A percentile compares a stretch with the other conserved stretches of the same genome.
Conservation (phyloP, 2,113 vertebrate species). For the Laticauda colubrina region DNA sequence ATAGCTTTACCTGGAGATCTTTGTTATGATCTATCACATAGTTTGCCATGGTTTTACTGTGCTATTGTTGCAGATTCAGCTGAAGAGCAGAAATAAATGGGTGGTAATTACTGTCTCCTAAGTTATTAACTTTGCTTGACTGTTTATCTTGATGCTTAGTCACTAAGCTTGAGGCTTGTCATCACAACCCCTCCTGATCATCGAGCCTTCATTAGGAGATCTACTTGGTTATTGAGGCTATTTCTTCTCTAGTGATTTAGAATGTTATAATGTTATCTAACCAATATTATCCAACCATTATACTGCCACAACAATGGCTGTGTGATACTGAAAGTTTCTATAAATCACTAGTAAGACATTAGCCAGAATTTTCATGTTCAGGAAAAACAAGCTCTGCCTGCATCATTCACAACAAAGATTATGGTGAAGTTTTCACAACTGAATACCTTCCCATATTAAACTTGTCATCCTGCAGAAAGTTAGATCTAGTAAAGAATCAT, state of each 20-base stretch:
- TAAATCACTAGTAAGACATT: background rate
- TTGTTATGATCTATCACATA: background rate
- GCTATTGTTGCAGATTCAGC: background rate
- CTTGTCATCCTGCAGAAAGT: background rate
- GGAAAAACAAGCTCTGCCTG: background rate
- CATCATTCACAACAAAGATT: background rate
- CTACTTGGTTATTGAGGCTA: background rate
- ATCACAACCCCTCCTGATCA: background rate
- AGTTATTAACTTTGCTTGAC: slow-evolving; percentile 1
- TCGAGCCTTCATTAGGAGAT: background rate
- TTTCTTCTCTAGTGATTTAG: background rate
- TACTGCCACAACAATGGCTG: background rate
- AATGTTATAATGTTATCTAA: background rate
- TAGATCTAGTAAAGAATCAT: background rate
- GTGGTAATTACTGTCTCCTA: background rate
- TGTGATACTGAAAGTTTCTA: background rate
- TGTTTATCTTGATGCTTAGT: background rate
- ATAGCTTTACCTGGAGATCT: too few relatives aligned
- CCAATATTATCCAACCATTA: background rate
- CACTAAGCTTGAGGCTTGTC: background rate
- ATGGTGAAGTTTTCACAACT: background rate
- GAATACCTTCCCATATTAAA: background rate
- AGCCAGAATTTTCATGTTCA: background rate
- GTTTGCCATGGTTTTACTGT: background rate
- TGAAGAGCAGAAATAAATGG: background rate